These are phyloP conservation scores for Junonia oenone DNA, from an alignment of 2,888 invertebrate species.

Conservation along the genomic window DNA sequence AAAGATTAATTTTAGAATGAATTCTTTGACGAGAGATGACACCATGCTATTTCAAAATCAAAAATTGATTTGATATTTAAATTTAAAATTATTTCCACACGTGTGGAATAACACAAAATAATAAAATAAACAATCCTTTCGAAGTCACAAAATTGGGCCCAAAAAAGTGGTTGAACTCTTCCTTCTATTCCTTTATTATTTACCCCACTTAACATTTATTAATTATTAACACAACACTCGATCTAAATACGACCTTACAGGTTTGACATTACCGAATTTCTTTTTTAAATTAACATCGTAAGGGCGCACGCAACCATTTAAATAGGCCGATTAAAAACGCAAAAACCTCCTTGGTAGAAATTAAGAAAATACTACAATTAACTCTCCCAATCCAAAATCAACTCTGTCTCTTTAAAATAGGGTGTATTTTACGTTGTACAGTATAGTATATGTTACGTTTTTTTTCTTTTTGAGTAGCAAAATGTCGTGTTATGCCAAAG, in stretches of 20 bases:
- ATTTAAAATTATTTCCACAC: too few relatives aligned
- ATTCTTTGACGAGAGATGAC: too few relatives aligned
- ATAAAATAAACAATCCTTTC: too few relatives aligned
- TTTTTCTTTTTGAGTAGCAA: slow-evolving; percentile 41
- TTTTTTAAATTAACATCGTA: slow-evolving; percentile 43
- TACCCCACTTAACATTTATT: too few relatives aligned
- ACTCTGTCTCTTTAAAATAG: neutral
- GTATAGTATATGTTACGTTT: slow-evolving; percentile 28
- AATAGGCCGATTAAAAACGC: slow-evolving; percentile 40
- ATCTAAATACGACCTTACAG: slow-evolving; percentile 26
- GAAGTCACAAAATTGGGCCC: too few relatives aligned
- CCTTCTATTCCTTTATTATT: too few relatives aligned
- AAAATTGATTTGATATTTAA: too few relatives aligned
- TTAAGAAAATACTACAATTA: neutral
- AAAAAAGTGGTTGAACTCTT: too few relatives aligned
- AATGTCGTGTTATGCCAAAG: slow-evolving; percentile 62
- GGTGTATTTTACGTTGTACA: slow-evolving; percentile 6
- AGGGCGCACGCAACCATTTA: slow-evolving; percentile 52
- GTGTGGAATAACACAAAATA: too few relatives aligned
- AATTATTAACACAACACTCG: neutral
- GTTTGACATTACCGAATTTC: slow-evolving; percentile 43
- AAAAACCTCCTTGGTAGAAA: slow-evolving; percentile 22
- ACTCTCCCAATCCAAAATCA: slow-evolving; percentile 6
- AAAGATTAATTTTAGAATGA: too few relatives aligned
- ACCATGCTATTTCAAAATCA: too few relatives aligned